Evolutionary conservation across 1,140 invertebrate genomes (phyloP).

Genomic region (Listronotus bonariensis): DNA sequence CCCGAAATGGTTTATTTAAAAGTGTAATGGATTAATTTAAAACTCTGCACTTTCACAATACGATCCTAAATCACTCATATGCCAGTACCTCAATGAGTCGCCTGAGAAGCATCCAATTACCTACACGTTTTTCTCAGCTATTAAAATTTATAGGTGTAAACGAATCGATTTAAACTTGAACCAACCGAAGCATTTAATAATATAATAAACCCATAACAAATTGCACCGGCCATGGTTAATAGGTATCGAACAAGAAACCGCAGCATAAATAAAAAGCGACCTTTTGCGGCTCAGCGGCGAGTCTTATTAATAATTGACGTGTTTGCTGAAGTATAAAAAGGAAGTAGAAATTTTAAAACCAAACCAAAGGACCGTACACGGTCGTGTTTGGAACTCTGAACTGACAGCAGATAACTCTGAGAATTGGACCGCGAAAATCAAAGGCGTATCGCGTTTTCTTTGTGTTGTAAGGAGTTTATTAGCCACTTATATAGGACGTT

Average conservation of each 20-base stretch:
- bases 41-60: too few relatives aligned
- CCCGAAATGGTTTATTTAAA: too few relatives aligned
- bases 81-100: too few relatives aligned
- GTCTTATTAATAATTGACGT: conserved; percentile 25
- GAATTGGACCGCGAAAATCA: too few relatives aligned
- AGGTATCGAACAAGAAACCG: conserved; percentile 9
- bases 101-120: too few relatives aligned
- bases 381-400: background rate
- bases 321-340: conserved; percentile 6
- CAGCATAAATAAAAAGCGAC: conserved; percentile 12
- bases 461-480: too few relatives aligned
- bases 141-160: background rate
- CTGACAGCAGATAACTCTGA: too few relatives aligned
- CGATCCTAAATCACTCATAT: too few relatives aligned
- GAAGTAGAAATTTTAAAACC: conserved; percentile 8
- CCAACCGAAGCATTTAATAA: conserved; percentile 4
- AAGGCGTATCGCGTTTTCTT: too few relatives aligned
- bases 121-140: background rate
- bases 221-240: background rate
- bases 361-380: background rate
- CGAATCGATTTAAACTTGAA: background rate
- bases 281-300: conserved; percentile 11
- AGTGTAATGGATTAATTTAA: too few relatives aligned
- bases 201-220: conserved; percentile 4
- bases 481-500: too few relatives aligned